A percentile compares a stretch with the other conserved stretches of the same genome.
These are phyloP conservation scores for Delia radicum DNA, from an alignment of 1,140 invertebrate genomes.

Conservation along the genomic window DNA sequence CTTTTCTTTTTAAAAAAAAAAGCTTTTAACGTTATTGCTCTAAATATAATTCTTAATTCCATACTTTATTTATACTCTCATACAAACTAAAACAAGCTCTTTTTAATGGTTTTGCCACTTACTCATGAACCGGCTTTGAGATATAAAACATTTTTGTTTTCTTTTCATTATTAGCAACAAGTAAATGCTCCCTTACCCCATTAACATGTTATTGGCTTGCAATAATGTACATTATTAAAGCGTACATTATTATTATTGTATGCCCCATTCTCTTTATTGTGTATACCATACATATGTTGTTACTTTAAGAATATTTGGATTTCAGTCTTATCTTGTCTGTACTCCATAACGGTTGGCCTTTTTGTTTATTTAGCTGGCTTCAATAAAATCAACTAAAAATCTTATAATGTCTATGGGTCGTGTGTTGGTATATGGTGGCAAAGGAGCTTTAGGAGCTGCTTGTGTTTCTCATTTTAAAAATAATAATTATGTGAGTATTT, in stretches of 20 bases:
- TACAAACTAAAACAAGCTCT: background rate
- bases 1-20: too few species aligned
- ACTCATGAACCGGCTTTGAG: background rate
- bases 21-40: too few species aligned
- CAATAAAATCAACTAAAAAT: constrained; percentile 29
- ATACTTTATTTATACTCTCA: background rate
- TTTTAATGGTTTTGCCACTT: background rate
- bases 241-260: background rate
- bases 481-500: constrained; percentile 77
- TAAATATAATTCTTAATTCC: too few species aligned
- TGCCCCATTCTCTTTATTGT: background rate
- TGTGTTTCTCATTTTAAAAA: constrained; percentile 87
- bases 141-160: background rate
- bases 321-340: background rate
- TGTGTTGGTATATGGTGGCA: constrained; percentile 90
- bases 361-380: constrained; percentile 37
- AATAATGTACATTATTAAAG: background rate
- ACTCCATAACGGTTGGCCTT: background rate
- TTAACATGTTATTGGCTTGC: background rate
- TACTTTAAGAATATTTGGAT: background rate
- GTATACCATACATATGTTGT: too few species aligned
- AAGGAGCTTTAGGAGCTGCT: constrained; percentile 86
- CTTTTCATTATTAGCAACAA: background rate
- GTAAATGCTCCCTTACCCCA: background rate
- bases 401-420: constrained; percentile 63